Percentiles rank a stretch among this genome's conserved stretches.
These are phyloP conservation scores for Irena cyanogastra DNA, from an alignment of 2,113 vertebrate genomes.

Conservation along the genomic window DNA sequence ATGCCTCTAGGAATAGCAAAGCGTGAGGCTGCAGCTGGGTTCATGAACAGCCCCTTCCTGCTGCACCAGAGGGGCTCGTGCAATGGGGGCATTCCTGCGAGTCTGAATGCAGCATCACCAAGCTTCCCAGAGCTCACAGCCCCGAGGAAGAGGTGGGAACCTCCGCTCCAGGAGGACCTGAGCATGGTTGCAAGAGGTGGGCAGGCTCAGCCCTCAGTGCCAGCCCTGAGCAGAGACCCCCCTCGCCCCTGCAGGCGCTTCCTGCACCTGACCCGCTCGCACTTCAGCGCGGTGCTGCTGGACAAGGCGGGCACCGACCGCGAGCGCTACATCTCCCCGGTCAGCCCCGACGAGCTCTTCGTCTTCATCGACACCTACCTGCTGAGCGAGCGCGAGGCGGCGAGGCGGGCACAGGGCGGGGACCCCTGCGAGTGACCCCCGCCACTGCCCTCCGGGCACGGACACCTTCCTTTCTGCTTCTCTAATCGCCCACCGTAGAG, in stretches of 20 bases:
- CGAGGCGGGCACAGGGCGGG: constrained; percentile 64
- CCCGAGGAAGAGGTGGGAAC: not conserved
- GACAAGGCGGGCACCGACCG: constrained; percentile 85
- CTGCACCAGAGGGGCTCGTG: not conserved
- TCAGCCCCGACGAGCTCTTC: constrained; percentile 85
- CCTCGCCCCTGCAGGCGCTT: constrained; percentile 74
- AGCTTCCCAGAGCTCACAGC: not conserved
- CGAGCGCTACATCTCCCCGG: constrained; percentile 84
- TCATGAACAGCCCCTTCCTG: accelerated
- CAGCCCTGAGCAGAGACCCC: not conserved
- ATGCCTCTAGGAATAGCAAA: not conserved
- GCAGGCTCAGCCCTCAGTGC: not conserved
- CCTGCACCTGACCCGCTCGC: constrained; percentile 81
- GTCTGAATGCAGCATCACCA: not conserved
- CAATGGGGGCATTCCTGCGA: accelerated
- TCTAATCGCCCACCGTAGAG: not conserved
- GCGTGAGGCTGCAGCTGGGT: not conserved
- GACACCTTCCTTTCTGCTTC: not conserved
- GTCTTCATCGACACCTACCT: constrained; percentile 86
- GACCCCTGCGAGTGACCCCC: constrained; percentile 79
- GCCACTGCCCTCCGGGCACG: accelerated
- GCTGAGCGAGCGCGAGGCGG: constrained; percentile 79
- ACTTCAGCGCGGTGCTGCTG: constrained; percentile 90
- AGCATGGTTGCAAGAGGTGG: accelerated
- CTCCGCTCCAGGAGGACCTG: not conserved